A percentile compares a stretch with the other conserved stretches of the same genome.
These are phyloP conservation scores for Macrochelys suwanniensis DNA, from an alignment of 2,797 vertebrate genomes.

Conservation along the genomic window DNA sequence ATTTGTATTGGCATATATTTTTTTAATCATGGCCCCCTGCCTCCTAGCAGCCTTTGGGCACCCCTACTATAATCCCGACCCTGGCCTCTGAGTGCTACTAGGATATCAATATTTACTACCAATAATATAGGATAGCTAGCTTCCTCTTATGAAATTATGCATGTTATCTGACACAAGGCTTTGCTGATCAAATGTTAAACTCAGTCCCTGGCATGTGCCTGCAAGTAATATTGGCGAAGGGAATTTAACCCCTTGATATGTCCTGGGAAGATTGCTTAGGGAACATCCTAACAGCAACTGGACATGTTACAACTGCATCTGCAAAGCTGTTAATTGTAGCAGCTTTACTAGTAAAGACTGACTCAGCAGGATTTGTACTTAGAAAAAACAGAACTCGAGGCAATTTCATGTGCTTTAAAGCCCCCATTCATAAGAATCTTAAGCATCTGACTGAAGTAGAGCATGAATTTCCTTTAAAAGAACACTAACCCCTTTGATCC, in stretches of 20 bases:
- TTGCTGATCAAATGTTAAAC: not conserved
- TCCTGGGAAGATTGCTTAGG: not conserved
- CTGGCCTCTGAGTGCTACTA: not conserved
- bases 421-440: slow-evolving; percentile 66
- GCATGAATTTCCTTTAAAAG: slow-evolving; percentile 46
- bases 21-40: not conserved
- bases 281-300: not conserved
- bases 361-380: slow-evolving; percentile 67
- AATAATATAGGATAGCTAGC: not conserved
- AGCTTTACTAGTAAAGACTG: slow-evolving; percentile 44
- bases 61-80: not conserved
- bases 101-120: not conserved
- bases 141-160: not conserved
- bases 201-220: not conserved
- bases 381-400: slow-evolving; percentile 31
- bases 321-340: slow-evolving; percentile 50
- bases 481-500: slow-evolving; percentile 63
- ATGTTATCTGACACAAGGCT: not conserved
- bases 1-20: not conserved
- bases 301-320: slow-evolving; percentile 6
- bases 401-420: slow-evolving; percentile 56
- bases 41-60: not conserved
- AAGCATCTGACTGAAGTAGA: slow-evolving; percentile 75
- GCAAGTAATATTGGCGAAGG: not conserved
- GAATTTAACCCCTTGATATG: slow-evolving; percentile 42